phyloP scores from a whole-genome alignment of 2,888 invertebrate genomes.

The Agrilus biguttatus region DNA sequence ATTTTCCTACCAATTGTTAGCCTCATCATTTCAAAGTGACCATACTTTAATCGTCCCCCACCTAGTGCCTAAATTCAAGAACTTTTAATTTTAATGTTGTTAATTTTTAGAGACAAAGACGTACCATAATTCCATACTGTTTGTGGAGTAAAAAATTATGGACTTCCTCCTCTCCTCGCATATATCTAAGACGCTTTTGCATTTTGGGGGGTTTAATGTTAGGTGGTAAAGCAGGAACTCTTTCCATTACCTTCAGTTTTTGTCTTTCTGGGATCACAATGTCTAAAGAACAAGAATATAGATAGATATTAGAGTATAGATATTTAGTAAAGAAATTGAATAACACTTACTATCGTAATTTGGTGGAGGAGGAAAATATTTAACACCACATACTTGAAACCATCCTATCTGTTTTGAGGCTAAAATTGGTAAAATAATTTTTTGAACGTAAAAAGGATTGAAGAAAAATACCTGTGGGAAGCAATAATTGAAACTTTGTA shows the following conservation, averaged over 20 bases:
- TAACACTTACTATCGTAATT: slow-evolving; percentile 47
- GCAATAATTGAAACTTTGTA: no score
- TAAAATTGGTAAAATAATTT: no score
- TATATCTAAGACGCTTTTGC: slow-evolving; percentile 66
- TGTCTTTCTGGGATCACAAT: slow-evolving; percentile 57
- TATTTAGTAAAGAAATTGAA: neutral
- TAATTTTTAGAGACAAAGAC: slow-evolving; percentile 16
- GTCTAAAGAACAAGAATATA: slow-evolving; percentile 33
- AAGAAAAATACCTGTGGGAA: no score
- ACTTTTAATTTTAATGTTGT: slow-evolving; percentile 1
- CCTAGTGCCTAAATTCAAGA: slow-evolving; percentile 47
- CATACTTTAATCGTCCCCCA: slow-evolving; percentile 67
- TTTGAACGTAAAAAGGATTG: no score
- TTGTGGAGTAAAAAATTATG: slow-evolving; percentile 77
- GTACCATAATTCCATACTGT: slow-evolving; percentile 87
- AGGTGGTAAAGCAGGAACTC: slow-evolving; percentile 53
- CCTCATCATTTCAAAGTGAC: slow-evolving; percentile 85
- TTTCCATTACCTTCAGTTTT: slow-evolving; percentile 56
- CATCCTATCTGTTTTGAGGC: neutral
- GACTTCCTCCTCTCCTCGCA: slow-evolving; percentile 80
- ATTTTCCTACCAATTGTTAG: slow-evolving; percentile 61
- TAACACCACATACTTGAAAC: slow-evolving; percentile 41
- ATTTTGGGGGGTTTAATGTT: slow-evolving; percentile 65
- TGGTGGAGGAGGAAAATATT: slow-evolving; percentile 53
- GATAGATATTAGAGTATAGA: neutral